Evolutionary conservation across 2,113 vertebrate genomes (phyloP), one percentile per base, ranked within the genome.

Genomic region (Ascaphus truei): DNA sequence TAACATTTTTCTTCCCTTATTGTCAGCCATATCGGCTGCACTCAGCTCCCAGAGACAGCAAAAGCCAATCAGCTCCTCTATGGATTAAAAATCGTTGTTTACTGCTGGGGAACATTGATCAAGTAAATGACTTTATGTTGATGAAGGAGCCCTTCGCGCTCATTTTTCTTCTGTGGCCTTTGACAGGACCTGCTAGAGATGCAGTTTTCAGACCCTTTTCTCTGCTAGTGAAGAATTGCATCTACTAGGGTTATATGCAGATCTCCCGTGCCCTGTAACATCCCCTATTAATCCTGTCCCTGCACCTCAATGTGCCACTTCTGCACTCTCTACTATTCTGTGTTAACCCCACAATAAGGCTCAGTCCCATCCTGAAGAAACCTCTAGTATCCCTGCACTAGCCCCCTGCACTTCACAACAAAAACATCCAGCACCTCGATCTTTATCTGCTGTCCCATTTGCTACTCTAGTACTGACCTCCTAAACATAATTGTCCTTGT

Each of bases 1-100:
- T 68, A 77, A 72, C 76, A 77, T 79, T 79, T 77, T 75, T 76
- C 76, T 79, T 75, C 66, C 62, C 62, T 60, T 45, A 73, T 79
- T 69, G 67, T 69, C 67, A 69, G 77, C 62, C 77, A 76, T 58
- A 72, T 27, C 22, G 53, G 56, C 52, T 16, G 56, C 53, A 55
- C 33, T 62, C 72, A 25, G 55, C 57, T 72, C 59, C 73, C 39
- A 73, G 50, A 56, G 66, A 39, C 61, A 47, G 73, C 62, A 56
- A 66, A 73, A 65, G 60, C 62, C 71, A 73, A 68, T 68, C 75
- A 73, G 68, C 59, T 66, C 60, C 56, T 66, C 67, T 72, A 68
- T 72, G 67, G 75, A 77, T 77, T 77, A 75, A 73, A 79, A 72
- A 69, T 73, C 73, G 64, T 76, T 79, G 75, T 79, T 77, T 77